Evolutionary conservation across 2,888 invertebrate species (phyloP).

Genomic region (Blastobasis adustella): DNA sequence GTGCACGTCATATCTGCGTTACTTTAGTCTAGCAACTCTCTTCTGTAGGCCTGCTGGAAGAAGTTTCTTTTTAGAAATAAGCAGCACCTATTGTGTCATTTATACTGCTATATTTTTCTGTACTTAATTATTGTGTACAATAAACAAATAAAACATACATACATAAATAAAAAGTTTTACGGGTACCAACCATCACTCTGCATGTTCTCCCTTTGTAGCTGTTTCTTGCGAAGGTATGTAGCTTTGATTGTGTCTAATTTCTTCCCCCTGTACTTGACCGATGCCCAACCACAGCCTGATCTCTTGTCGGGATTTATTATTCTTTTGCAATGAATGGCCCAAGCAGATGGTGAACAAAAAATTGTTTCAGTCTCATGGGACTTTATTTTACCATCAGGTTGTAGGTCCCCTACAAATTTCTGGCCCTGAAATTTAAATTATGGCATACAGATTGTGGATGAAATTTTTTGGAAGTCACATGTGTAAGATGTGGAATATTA

Average conservation of each 20-base stretch:
- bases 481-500: too few species aligned
- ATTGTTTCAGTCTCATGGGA: slow-evolving; percentile 91
- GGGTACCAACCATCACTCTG: slow-evolving; percentile 53
- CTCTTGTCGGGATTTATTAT: slow-evolving; percentile 94
- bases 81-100: too few species aligned
- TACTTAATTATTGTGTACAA: too few species aligned
- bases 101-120: too few species aligned
- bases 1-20: too few species aligned
- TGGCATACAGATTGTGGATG: background rate
- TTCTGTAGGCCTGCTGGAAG: too few species aligned
- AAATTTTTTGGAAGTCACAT: too few species aligned
- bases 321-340: slow-evolving; percentile 94
- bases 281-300: slow-evolving; percentile 95
- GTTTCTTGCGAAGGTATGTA: slow-evolving; percentile 84
- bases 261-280: slow-evolving; percentile 90
- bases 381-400: slow-evolving; percentile 90
- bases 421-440: slow-evolving; percentile 77
- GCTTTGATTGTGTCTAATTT: slow-evolving; percentile 93
- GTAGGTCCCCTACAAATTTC: slow-evolving; percentile 90
- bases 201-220: slow-evolving; percentile 73
- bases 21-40: too few species aligned
- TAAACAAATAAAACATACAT: too few species aligned
- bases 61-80: too few species aligned
- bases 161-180: background rate
- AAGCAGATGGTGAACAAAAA: slow-evolving; percentile 92